Evolutionary conservation across 2,113 vertebrate species (phyloP).

Genomic region (Anguilla japonica): DNA sequence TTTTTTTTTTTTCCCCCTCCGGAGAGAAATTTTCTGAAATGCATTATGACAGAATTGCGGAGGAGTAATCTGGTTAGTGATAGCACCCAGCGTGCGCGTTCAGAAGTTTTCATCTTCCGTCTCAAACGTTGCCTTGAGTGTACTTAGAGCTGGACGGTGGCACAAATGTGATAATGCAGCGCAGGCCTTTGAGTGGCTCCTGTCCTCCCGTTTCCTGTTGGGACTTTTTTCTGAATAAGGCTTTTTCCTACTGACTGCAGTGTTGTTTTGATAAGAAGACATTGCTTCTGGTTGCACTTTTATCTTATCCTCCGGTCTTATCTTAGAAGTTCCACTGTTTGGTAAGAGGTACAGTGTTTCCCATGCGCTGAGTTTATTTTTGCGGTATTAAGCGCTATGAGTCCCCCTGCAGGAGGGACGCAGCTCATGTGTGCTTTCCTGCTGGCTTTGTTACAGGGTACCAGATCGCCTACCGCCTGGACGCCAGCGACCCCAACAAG

Average conservation of each 20-base stretch:
- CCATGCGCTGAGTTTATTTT: too few species aligned
- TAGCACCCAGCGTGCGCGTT: not conserved
- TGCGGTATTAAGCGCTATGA: too few species aligned
- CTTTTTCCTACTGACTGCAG: conserved; percentile 10
- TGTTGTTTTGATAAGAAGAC: conserved; percentile 6
- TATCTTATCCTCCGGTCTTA: not conserved
- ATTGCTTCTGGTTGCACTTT: not conserved
- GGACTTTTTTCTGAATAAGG: conserved; percentile 18
- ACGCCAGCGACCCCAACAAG: conserved; percentile 81
- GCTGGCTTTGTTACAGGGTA: conserved; percentile 72
- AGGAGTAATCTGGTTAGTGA: not conserved
- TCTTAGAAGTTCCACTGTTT: not conserved
- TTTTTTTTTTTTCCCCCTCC: not conserved
- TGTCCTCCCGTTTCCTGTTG: conserved; percentile 1
- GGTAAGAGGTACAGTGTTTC: not conserved
- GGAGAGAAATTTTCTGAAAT: conserved; percentile 6
- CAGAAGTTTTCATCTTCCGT: not conserved
- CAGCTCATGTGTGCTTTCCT: not conserved
- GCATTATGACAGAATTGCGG: conserved; percentile 5
- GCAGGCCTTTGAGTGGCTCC: conserved; percentile 35
- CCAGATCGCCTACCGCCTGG: conserved; percentile 89
- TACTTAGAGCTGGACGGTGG: conserved; percentile 32
- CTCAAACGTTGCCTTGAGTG: not conserved
- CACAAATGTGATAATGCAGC: conserved; percentile 34
- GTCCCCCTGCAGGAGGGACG: too few species aligned